phyloP scores from a whole-genome alignment of 1,140 invertebrate species.

The Choristoneura fumiferana region DNA sequence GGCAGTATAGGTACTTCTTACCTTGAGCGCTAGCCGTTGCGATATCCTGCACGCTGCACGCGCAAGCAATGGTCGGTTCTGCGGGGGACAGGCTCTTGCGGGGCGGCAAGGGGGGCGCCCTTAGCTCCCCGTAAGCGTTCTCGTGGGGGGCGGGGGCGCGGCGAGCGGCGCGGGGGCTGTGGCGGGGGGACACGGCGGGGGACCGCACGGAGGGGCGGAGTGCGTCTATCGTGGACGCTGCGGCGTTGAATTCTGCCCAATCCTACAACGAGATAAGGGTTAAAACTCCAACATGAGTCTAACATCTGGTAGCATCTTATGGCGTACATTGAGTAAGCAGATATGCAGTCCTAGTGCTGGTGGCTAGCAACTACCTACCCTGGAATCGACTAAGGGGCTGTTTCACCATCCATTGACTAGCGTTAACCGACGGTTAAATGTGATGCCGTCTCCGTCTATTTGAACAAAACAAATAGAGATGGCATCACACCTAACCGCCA shows the following conservation, averaged over 20 bases:
- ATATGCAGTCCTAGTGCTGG: too few relatives aligned
- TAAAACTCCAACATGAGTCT: too few relatives aligned
- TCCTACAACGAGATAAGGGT: conserved; percentile 52
- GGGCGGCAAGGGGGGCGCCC: conserved; percentile 69
- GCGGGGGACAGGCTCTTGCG: conserved; percentile 69
- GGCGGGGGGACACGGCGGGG: conserved; percentile 56
- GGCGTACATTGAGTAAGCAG: too few relatives aligned
- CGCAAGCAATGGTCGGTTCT: conserved; percentile 47
- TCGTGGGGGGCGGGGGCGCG: conserved; percentile 48
- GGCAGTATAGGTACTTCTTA: too few relatives aligned
- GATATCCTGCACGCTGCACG: conserved; percentile 49
- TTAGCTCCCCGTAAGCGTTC: conserved; percentile 71
- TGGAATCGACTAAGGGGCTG: too few relatives aligned
- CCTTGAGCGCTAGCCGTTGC: not conserved
- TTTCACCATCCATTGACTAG: too few relatives aligned
- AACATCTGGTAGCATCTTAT: too few relatives aligned
- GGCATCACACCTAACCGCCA: too few relatives aligned
- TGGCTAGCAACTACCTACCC: too few relatives aligned
- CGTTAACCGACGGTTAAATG: too few relatives aligned
- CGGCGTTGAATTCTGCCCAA: conserved; percentile 80
- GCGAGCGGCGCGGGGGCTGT: conserved; percentile 50
- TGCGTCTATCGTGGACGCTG: conserved; percentile 80
- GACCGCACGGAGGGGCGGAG: conserved; percentile 63
- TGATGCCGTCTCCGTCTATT: too few relatives aligned
- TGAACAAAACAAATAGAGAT: too few relatives aligned